Conservation (phyloP, 2,113 vertebrate genomes). For the Sinocyclocheilus anshuiensis region DNA sequence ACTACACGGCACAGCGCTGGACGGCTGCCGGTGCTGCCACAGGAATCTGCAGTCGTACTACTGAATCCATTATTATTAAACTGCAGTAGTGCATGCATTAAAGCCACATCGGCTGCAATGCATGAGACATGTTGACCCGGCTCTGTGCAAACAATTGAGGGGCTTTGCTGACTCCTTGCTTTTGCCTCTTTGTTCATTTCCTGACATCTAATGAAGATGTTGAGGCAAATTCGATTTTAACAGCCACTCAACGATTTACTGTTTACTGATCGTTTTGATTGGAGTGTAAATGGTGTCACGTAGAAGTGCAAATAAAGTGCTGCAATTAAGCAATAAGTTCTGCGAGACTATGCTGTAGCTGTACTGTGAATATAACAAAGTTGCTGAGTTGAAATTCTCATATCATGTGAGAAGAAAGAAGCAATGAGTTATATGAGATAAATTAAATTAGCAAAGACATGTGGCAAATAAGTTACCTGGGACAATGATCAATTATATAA, state of each 20-base stretch:
- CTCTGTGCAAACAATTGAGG: conserved; percentile 1
- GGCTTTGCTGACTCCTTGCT: conserved; percentile 16
- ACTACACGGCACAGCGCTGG: not conserved
- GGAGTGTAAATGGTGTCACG: not conserved
- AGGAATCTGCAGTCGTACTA: conserved; percentile 5
- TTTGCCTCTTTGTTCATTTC: conserved; percentile 6
- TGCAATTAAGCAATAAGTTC: conserved; percentile 8
- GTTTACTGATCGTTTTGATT: conserved; percentile 32
- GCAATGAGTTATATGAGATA: not conserved
- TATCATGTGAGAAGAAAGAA: not conserved
- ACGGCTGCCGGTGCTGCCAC: not conserved
- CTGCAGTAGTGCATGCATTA: conserved; percentile 10
- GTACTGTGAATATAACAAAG: not conserved
- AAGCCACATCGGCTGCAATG: conserved; percentile 3
- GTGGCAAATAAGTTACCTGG: not conserved
- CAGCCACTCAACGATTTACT: conserved; percentile 23
- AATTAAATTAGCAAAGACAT: not conserved
- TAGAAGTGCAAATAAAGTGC: not conserved
- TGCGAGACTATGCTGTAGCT: not conserved
- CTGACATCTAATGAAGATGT: conserved; percentile 3
- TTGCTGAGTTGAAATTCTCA: not conserved
- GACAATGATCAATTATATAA: not conserved
- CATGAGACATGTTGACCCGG: conserved; percentile 19
- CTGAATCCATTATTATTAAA: conserved; percentile 10
- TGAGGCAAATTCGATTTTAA: conserved; percentile 29